A percentile compares a stretch with the other conserved stretches of the same genome.
Evolutionary conservation across 2,113 vertebrate species (phyloP).

Genomic region (Chloroceryle aenea): DNA sequence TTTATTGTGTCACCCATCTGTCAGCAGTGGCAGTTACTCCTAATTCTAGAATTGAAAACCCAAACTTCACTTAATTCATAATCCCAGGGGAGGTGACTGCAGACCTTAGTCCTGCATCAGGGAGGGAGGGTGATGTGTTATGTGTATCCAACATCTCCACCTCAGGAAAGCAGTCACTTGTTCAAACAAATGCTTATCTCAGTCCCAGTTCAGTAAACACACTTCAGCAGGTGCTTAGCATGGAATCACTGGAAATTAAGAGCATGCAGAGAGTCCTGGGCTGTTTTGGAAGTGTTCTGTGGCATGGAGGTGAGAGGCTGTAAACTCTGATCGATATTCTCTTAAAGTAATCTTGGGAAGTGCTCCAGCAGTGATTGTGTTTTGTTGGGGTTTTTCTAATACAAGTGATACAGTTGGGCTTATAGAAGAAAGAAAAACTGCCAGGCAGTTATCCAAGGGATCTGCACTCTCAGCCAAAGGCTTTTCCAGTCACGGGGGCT

Average conservation of each 20-base stretch:
- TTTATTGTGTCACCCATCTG: neutral
- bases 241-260: neutral
- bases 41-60: neutral
- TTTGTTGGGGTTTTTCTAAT: too few relatives aligned
- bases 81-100: neutral
- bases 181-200: neutral
- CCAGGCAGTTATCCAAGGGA: neutral
- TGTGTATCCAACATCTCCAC: neutral
- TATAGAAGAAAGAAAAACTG: neutral
- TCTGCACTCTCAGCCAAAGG: neutral
- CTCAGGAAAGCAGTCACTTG: neutral
- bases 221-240: neutral
- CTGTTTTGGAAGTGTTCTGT: neutral
- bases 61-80: neutral
- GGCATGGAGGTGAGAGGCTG: neutral
- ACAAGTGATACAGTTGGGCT: accelerated
- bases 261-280: neutral
- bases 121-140: neutral
- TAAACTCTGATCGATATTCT: neutral
- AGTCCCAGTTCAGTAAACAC: neutral
- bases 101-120: neutral
- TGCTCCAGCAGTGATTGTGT: neutral
- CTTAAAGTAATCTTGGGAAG: neutral
- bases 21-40: neutral
- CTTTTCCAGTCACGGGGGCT: neutral